A percentile compares a stretch with the other conserved stretches of the same genome.
phyloP scores from a whole-genome alignment of 2,888 invertebrate genomes.

The Patella caerulea region DNA sequence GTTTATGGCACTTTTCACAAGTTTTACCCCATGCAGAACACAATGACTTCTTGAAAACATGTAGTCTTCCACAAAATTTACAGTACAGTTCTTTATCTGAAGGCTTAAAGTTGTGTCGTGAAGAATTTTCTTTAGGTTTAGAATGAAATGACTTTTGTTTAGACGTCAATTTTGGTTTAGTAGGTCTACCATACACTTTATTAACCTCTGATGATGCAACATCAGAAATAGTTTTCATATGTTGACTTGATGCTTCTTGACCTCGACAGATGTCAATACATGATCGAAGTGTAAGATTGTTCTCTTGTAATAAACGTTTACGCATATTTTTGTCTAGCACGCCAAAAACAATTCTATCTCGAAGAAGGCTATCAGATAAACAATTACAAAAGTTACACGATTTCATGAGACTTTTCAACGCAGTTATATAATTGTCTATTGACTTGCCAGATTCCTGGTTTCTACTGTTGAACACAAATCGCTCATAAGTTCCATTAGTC shows the following conservation, averaged over 20 bases:
- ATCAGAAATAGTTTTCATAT: constrained; percentile 19
- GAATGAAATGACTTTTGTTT: constrained; percentile 23
- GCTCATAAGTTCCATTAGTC: neutral
- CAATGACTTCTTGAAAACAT: constrained; percentile 30
- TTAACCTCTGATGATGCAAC: neutral
- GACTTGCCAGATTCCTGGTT: too few relatives aligned
- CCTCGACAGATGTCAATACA: constrained; percentile 25
- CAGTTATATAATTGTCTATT: too few relatives aligned
- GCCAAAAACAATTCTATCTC: too few relatives aligned
- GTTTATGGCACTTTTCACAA: constrained; percentile 30
- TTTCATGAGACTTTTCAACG: too few relatives aligned
- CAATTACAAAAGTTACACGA: too few relatives aligned
- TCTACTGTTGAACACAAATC: too few relatives aligned
- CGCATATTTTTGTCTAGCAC: constrained; percentile 11
- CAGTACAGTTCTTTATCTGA: constrained; percentile 24
- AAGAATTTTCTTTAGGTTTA: neutral
- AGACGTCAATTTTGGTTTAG: neutral
- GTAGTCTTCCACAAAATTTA: constrained; percentile 36
- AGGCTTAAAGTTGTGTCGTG: too few relatives aligned
- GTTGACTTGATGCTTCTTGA: constrained; percentile 15
- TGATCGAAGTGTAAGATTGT: constrained; percentile 21
- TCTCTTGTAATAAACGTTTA: constrained; percentile 20
- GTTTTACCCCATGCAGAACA: constrained; percentile 43
- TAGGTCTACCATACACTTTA: neutral
- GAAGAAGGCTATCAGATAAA: too few relatives aligned